A percentile compares a stretch with the other conserved stretches of the same genome.
Evolutionary conservation across 2,888 invertebrate genomes (phyloP).

Genomic region (Erebia ligea): DNA sequence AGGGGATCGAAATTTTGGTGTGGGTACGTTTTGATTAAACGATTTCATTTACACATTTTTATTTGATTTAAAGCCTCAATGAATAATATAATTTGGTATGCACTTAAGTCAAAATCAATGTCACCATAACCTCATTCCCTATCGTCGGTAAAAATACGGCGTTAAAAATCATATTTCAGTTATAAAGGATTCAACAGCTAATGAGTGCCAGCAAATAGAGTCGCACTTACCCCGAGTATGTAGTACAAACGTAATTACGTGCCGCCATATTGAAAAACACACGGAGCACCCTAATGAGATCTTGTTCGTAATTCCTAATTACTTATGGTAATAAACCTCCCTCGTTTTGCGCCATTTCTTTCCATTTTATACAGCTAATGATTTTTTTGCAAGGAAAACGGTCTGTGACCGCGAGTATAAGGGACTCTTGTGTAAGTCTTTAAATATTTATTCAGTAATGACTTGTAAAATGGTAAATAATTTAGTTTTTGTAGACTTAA

Average conservation of each 20-base stretch:
- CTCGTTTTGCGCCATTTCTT: conserved; percentile 7
- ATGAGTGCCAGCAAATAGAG: neutral
- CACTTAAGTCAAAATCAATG: too few relatives aligned
- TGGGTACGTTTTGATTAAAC: too few relatives aligned
- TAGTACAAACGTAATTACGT: conserved; percentile 1
- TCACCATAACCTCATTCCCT: neutral
- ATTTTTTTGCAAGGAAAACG: conserved; percentile 10
- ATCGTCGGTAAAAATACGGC: neutral
- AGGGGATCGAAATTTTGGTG: too few relatives aligned
- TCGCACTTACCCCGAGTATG: neutral
- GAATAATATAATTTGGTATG: too few relatives aligned
- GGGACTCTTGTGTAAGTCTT: neutral
- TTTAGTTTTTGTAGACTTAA: neutral
- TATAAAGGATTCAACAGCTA: neutral
- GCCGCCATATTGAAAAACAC: conserved; percentile 4
- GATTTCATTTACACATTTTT: too few relatives aligned
- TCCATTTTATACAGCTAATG: conserved; percentile 4
- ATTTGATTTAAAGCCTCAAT: too few relatives aligned
- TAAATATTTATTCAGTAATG: neutral
- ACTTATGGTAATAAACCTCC: conserved; percentile 16
- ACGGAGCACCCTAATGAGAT: conserved; percentile 14
- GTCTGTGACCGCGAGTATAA: neutral
- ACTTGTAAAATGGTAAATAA: neutral
- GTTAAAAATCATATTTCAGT: neutral
- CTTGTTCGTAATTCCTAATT: conserved; percentile 15